These are phyloP conservation scores for Bedellia somnulentella DNA, from an alignment of 2,888 invertebrate species.

Conservation along the genomic window DNA sequence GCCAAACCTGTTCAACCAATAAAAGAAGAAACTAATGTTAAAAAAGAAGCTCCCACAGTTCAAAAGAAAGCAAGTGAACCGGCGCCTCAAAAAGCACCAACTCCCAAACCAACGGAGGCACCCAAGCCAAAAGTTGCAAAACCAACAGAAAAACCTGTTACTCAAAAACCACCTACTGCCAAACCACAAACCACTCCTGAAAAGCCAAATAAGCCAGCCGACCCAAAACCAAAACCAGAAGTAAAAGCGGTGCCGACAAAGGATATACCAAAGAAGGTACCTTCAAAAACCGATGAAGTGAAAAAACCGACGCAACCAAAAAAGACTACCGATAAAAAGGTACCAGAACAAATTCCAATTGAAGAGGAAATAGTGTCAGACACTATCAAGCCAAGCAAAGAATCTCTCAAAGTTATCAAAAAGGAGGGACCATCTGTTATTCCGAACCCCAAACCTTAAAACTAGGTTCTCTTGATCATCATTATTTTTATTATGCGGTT, in stretches of 20 bases:
- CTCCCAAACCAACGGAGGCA: conserved; percentile 19
- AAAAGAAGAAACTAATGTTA: conserved; percentile 4
- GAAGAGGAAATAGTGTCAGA: conserved; percentile 57
- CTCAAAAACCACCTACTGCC: background rate
- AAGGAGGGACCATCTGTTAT: conserved; percentile 57
- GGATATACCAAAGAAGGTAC: conserved; percentile 2
- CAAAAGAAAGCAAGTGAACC: conserved; percentile 11
- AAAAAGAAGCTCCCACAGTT: conserved; percentile 11
- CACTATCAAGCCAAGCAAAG: conserved; percentile 49
- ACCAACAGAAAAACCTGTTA: background rate
- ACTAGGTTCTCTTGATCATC: background rate
- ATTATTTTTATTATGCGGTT: no score
- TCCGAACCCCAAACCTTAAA: conserved; percentile 21
- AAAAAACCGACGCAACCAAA: conserved; percentile 4
- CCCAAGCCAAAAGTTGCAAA: background rate
- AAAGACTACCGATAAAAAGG: conserved; percentile 6
- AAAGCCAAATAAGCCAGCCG: conserved; percentile 12
- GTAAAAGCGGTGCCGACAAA: no score
- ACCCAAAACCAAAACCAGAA: conserved; percentile 14
- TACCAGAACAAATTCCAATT: conserved; percentile 42
- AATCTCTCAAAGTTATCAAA: conserved; percentile 63
- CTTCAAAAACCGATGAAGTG: background rate
- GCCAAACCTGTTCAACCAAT: conserved; percentile 11
- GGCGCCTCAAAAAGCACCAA: conserved; percentile 17
- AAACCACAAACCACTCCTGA: conserved; percentile 5